Conservation (phyloP, 2,888 invertebrate species). For the Peribatodes rhomboidaria region DNA sequence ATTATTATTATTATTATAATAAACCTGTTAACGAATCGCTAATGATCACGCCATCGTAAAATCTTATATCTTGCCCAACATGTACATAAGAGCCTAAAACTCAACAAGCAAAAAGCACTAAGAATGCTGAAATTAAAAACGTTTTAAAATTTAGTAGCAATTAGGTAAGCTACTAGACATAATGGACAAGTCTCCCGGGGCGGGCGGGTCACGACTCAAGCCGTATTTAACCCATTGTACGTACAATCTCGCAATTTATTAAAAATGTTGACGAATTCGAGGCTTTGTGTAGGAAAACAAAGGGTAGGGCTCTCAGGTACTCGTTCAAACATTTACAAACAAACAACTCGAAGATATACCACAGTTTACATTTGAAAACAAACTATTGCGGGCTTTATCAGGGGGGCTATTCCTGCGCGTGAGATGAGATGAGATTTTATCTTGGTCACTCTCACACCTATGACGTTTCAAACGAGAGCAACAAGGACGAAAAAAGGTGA, state of each 20-base stretch:
- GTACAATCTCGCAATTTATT: slow-evolving; percentile 10
- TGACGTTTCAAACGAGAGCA: no score
- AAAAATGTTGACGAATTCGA: slow-evolving; percentile 6
- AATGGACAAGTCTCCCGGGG: slow-evolving; percentile 13
- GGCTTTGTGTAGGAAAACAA: slow-evolving; percentile 20
- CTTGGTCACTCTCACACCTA: no score
- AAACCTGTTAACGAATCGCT: no score
- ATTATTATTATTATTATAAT: no score
- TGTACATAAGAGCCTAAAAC: not conserved
- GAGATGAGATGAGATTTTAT: no score
- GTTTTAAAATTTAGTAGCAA: slow-evolving; percentile 25
- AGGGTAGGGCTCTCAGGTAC: slow-evolving; percentile 16
- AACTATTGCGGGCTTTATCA: slow-evolving; percentile 39
- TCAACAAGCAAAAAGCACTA: slow-evolving; percentile 5
- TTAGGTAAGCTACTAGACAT: slow-evolving; percentile 11
- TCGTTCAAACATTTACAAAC: slow-evolving; percentile 30
- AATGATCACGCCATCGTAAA: no score
- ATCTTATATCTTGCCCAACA: not conserved
- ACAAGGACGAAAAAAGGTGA: no score
- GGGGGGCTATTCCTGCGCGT: no score
- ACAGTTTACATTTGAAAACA: slow-evolving; percentile 44
- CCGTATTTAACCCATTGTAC: slow-evolving; percentile 10
- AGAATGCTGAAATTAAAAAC: slow-evolving; percentile 13
- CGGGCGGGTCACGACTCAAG: slow-evolving; percentile 16
- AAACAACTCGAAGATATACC: slow-evolving; percentile 34